phyloP scores from a whole-genome alignment of 1,140 invertebrate species.

The Glossosoma conforme region DNA sequence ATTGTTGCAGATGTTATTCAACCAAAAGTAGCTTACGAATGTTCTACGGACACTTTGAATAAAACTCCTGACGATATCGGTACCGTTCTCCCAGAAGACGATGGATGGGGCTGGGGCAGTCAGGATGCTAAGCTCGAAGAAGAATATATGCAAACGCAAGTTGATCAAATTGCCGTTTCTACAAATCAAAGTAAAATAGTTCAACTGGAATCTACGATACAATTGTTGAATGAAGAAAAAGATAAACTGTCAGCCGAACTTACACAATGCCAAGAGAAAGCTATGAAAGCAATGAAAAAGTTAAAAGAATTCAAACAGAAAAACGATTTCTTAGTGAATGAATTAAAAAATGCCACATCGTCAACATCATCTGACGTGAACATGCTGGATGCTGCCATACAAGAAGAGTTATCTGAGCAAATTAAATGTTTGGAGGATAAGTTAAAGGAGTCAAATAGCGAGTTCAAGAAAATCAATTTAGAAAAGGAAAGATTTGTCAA shows the following conservation, averaged over 20 bases:
- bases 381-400: conserved; percentile 66
- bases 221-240: conserved; percentile 34
- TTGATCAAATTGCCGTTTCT: neutral
- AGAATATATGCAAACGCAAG: neutral
- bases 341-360: conserved; percentile 51
- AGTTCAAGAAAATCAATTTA: conserved; percentile 52
- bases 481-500: conserved; percentile 66
- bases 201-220: conserved; percentile 15
- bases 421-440: conserved; percentile 60
- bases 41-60: conserved; percentile 26
- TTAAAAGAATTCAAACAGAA: conserved; percentile 67
- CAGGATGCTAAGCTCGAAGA: conserved; percentile 7
- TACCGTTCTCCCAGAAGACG: conserved; percentile 8
- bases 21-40: conserved; percentile 51
- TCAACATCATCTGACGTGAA: conserved; percentile 51
- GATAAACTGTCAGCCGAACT: conserved; percentile 51
- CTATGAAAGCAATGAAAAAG: conserved; percentile 67
- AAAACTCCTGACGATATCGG: conserved; percentile 3
- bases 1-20: conserved; percentile 44
- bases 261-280: conserved; percentile 57
- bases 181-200: conserved; percentile 3
- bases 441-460: conserved; percentile 53
- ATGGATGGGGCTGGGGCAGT: conserved; percentile 15
- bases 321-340: conserved; percentile 55
- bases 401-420: conserved; percentile 68